A percentile compares a stretch with the other conserved stretches of the same genome.
These are phyloP conservation scores for Drosophila eohydei DNA, from an alignment of 2,888 invertebrate genomes.

Conservation along the genomic window DNA sequence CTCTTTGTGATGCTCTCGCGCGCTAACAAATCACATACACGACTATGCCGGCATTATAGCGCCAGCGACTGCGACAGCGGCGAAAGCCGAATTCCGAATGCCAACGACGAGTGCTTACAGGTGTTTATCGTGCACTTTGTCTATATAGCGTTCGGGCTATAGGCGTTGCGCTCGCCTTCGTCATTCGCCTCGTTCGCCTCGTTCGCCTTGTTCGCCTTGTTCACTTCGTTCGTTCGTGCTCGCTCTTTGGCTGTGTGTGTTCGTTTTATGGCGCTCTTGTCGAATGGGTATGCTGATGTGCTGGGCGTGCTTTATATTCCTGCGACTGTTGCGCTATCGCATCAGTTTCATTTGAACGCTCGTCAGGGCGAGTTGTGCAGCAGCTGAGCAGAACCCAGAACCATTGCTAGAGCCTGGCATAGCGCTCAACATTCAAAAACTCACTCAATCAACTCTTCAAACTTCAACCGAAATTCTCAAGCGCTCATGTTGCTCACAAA, in stretches of 20 bases:
- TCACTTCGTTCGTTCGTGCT: slow-evolving; percentile 6
- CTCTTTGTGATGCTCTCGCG: slow-evolving; percentile 9
- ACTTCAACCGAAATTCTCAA: slow-evolving; percentile 30
- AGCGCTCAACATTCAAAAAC: slow-evolving; percentile 28
- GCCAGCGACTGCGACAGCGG: slow-evolving; percentile 14
- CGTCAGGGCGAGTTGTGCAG: slow-evolving; percentile 63
- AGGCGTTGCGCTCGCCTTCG: neutral
- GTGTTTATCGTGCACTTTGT: slow-evolving; percentile 59
- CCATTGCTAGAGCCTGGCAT: slow-evolving; percentile 22
- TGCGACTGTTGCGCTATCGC: slow-evolving; percentile 48
- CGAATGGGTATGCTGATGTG: slow-evolving; percentile 15
- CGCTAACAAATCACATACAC: slow-evolving; percentile 22
- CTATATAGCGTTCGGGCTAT: neutral
- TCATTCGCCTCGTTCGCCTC: neutral
- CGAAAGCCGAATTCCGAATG: neutral
- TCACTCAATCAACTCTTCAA: slow-evolving; percentile 33
- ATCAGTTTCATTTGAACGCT: slow-evolving; percentile 78
- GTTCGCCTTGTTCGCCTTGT: slow-evolving; percentile 5
- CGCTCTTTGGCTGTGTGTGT: slow-evolving; percentile 30
- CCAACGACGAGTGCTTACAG: slow-evolving; percentile 66
- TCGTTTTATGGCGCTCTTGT: slow-evolving; percentile 26
- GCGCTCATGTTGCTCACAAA: slow-evolving; percentile 39
- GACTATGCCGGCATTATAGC: slow-evolving; percentile 42
- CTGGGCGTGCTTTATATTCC: slow-evolving; percentile 62
- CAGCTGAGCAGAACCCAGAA: slow-evolving; percentile 27